phyloP scores from a whole-genome alignment of 1,140 invertebrate genomes.

The Stegodyphus mimosarum region DNA sequence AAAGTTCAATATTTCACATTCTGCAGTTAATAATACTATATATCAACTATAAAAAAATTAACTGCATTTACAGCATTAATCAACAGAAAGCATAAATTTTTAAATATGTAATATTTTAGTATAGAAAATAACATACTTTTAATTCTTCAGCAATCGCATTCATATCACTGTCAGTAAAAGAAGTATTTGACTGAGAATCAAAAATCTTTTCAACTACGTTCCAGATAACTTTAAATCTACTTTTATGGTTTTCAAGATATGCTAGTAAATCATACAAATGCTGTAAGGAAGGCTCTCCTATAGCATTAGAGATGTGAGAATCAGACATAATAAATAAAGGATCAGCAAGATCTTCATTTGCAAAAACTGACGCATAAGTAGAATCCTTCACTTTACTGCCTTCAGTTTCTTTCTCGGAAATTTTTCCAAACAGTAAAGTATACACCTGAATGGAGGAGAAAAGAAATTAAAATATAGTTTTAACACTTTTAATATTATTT shows the following conservation, averaged over 20 bases:
- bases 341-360: neutral
- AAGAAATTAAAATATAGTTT: neutral
- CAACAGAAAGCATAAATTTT: neutral
- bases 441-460: constrained; percentile 20
- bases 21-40: neutral
- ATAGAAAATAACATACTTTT: constrained; percentile 17
- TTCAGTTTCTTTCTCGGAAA: neutral
- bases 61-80: neutral
- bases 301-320: constrained; percentile 4
- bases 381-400: neutral
- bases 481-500: neutral
- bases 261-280: constrained; percentile 40
- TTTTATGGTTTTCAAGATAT: constrained; percentile 47
- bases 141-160: constrained; percentile 41
- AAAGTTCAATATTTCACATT: too few species aligned
- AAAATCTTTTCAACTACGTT: constrained; percentile 47
- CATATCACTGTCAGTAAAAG: constrained; percentile 12
- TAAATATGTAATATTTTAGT: neutral
- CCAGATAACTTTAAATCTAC: constrained; percentile 34
- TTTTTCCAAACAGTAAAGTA: constrained; percentile 36
- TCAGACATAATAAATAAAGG: constrained; percentile 13
- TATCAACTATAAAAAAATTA: neutral
- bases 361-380: neutral
- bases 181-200: neutral
- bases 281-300: constrained; percentile 12